Evolutionary conservation across 2,888 invertebrate genomes (phyloP).

Genomic region (Sphaeridia pumilis): DNA sequence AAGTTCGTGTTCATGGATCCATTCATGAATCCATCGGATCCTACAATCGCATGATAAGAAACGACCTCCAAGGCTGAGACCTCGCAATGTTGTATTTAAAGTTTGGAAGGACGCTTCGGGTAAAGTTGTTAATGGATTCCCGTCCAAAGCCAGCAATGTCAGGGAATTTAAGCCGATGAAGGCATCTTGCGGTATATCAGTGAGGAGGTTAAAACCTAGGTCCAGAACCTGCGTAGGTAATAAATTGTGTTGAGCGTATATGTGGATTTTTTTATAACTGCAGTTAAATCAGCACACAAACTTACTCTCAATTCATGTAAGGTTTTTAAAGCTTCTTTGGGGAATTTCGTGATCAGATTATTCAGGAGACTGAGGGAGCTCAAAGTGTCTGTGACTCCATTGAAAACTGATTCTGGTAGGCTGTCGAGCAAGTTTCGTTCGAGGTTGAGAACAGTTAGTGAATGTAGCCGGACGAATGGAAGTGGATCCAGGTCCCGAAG

Average conservation of each 20-base stretch:
- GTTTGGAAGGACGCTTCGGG: conserved; percentile 65
- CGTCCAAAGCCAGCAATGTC: conserved; percentile 76
- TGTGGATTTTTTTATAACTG: no score
- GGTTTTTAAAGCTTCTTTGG: conserved; percentile 63
- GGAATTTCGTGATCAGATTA: conserved; percentile 77
- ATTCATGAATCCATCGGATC: conserved; percentile 76
- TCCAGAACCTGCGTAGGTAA: conserved; percentile 56
- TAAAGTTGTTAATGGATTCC: conserved; percentile 75
- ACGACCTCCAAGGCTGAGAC: conserved; percentile 74
- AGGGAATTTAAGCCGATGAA: conserved; percentile 71
- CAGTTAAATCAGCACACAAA: no score
- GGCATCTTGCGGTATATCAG: conserved; percentile 64
- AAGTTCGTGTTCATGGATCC: conserved; percentile 74
- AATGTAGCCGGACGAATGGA: conserved; percentile 50
- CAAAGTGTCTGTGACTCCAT: conserved; percentile 64
- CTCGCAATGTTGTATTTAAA: conserved; percentile 68
- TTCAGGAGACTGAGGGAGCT: conserved; percentile 80
- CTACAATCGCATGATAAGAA: conserved; percentile 81
- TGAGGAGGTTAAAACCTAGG: conserved; percentile 80
- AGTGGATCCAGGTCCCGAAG: conserved; percentile 53
- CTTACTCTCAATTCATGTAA: conserved; percentile 61
- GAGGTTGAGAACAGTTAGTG: conserved; percentile 73
- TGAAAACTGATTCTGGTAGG: conserved; percentile 62
- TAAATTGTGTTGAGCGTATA: not conserved
- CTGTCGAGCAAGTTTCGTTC: conserved; percentile 75